phyloP scores from a whole-genome alignment of 37 sponge, comb jelly and placozoan genomes.

The Cliona cf. orientalis region DNA sequence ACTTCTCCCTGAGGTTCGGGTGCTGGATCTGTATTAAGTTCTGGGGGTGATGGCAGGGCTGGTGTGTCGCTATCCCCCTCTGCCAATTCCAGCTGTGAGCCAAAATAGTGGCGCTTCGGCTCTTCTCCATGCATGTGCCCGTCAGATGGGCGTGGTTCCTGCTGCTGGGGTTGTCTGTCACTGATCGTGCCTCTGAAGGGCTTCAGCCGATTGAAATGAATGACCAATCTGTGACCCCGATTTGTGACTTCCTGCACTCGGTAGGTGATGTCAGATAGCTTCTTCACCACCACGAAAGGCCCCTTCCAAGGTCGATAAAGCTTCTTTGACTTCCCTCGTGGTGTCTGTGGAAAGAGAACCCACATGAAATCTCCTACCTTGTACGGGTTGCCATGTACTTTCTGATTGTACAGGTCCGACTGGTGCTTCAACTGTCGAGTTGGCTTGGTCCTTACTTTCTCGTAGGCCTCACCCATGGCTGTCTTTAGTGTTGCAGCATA shows the following conservation, averaged over 20 bases:
- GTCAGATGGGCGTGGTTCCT: too few species aligned
- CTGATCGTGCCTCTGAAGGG: too few species aligned
- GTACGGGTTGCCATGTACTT: constrained; percentile 50
- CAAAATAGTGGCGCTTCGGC: too few species aligned
- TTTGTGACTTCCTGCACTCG: constrained; percentile 2
- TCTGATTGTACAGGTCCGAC: constrained; percentile 34
- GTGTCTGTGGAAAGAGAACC: constrained; percentile 48
- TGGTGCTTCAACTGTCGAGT: neutral
- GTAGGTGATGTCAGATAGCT: constrained; percentile 27
- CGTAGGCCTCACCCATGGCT: constrained; percentile 13
- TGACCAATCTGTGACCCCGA: constrained; percentile 4
- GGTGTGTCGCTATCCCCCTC: too few species aligned
- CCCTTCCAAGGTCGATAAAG: constrained; percentile 57
- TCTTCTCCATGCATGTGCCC: too few species aligned
- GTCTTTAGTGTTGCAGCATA: constrained; percentile 12
- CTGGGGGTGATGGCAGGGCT: too few species aligned
- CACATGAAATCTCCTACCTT: constrained; percentile 54
- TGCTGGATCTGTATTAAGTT: too few species aligned
- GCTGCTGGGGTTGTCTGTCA: too few species aligned
- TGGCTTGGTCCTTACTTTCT: neutral
- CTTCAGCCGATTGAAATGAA: constrained; percentile 62
- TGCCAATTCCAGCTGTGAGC: too few species aligned
- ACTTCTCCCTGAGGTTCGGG: too few species aligned
- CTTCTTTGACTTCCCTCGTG: constrained; percentile 34
- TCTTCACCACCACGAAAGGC: constrained; percentile 35